phyloP scores from a whole-genome alignment of 2,797 vertebrate genomes.

The Hippoglossus hippoglossus region DNA sequence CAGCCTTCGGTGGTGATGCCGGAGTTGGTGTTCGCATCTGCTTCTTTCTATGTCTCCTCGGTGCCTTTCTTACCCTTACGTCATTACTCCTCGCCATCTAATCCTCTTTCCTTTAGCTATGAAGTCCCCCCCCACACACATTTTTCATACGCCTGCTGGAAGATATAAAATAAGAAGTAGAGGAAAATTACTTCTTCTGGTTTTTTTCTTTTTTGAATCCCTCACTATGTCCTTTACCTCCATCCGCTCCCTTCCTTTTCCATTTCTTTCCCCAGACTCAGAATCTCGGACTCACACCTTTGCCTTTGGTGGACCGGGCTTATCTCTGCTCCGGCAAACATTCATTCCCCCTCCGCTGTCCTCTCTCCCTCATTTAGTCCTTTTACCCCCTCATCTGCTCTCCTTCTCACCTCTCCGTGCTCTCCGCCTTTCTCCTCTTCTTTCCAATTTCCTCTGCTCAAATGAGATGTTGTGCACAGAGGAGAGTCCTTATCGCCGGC shows the following conservation, averaged over 20 bases:
- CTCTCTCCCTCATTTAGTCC: slow-evolving; percentile 47
- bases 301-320: slow-evolving; percentile 44
- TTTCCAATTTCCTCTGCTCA: slow-evolving; percentile 81
- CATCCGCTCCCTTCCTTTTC: neutral
- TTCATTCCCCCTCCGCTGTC: slow-evolving; percentile 39
- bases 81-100: neutral
- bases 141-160: slow-evolving; percentile 20
- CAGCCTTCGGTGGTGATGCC: slow-evolving; percentile 30
- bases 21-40: slow-evolving; percentile 36
- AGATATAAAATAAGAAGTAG: slow-evolving; percentile 21
- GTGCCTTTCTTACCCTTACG: neutral
- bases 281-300: slow-evolving; percentile 61
- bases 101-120: slow-evolving; percentile 3
- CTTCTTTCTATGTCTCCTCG: slow-evolving; percentile 7
- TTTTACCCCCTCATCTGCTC: slow-evolving; percentile 53
- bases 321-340: slow-evolving; percentile 67
- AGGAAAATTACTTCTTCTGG: slow-evolving; percentile 15
- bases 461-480: slow-evolving; percentile 80
- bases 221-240: slow-evolving; percentile 41
- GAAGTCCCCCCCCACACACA: slow-evolving; percentile 8
- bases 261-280: slow-evolving; percentile 44
- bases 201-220: too few relatives aligned
- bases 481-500: slow-evolving; percentile 75
- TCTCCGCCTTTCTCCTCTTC: slow-evolving; percentile 68
- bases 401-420: slow-evolving; percentile 64